A percentile compares a stretch with the other conserved stretches of the same genome.
These are phyloP conservation scores for Centropus unirufus DNA, from an alignment of 2,113 vertebrate genomes.

Conservation along the genomic window DNA sequence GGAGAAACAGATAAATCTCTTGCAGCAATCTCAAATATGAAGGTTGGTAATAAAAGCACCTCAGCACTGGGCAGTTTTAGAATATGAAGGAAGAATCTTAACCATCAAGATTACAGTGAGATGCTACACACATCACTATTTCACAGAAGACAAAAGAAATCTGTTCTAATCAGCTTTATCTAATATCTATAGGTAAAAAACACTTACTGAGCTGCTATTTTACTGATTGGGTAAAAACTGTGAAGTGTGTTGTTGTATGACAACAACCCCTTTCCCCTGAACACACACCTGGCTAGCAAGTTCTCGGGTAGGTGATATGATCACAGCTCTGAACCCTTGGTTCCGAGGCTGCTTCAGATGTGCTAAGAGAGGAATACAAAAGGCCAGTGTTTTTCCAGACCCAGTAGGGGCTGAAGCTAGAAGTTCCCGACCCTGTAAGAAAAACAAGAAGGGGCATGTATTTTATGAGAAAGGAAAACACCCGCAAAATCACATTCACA, in stretches of 20 bases:
- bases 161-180: neutral
- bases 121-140: neutral
- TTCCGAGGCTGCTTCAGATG: conserved; percentile 90
- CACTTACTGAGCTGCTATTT: neutral
- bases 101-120: neutral
- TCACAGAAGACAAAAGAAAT: neutral
- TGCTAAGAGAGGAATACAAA: conserved; percentile 89
- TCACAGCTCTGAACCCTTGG: conserved; percentile 90
- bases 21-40: neutral
- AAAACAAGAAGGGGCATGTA: neutral
- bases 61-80: neutral
- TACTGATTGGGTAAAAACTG: neutral
- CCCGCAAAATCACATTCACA: too few relatives aligned
- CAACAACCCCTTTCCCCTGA: neutral
- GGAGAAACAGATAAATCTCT: neutral
- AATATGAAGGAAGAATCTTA: neutral
- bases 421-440: conserved; percentile 86
- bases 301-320: conserved; percentile 94
- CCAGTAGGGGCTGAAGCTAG: conserved; percentile 96
- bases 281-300: conserved; percentile 89
- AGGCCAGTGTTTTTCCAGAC: conserved; percentile 95
- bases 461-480: neutral
- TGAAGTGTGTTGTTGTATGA: neutral
- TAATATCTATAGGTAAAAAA: neutral
- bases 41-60: neutral